Evolutionary conservation across 2,888 invertebrate genomes (phyloP).

Genomic region (Abrostola tripartita): DNA sequence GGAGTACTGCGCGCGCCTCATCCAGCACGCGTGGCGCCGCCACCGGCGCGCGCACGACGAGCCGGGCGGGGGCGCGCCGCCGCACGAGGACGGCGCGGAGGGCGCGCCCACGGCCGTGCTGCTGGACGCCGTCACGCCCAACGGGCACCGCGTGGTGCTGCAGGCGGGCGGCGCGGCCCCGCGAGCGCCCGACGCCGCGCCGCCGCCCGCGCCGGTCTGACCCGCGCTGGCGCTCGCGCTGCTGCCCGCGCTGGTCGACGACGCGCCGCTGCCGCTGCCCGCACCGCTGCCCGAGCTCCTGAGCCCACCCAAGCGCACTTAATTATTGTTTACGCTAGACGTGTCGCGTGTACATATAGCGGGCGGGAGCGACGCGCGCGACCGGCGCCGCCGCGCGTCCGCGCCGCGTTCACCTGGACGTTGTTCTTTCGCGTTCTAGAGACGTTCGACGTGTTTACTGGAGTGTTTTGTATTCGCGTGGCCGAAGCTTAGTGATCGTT

Average conservation of each 20-base stretch:
- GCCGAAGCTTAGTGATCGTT: conserved; percentile 85
- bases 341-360: conserved; percentile 71
- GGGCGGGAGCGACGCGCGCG: conserved; percentile 73
- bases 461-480: conserved; percentile 85
- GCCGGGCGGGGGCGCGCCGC: conserved; percentile 78
- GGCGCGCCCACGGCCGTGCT: conserved; percentile 95
- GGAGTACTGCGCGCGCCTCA: conserved; percentile 98
- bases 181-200: conserved; percentile 94
- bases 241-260: conserved; percentile 85
- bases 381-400: conserved; percentile 65
- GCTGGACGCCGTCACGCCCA: conserved; percentile 94
- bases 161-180: conserved; percentile 96
- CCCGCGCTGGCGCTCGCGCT: conserved; percentile 87
- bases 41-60: conserved; percentile 91
- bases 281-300: conserved; percentile 86
- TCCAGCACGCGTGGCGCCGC: conserved; percentile 98
- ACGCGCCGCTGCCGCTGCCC: conserved; percentile 85
- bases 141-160: conserved; percentile 97
- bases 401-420: conserved; percentile 72
- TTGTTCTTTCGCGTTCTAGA: conserved; percentile 75
- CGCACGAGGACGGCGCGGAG: conserved; percentile 86
- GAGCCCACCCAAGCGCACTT: conserved; percentile 85
- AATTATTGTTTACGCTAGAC: conserved; percentile 82
- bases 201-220: conserved; percentile 91
- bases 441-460: conserved; percentile 79